Percentiles rank a stretch among this genome's conserved stretches.
phyloP scores from a whole-genome alignment of 1,140 invertebrate species.

The Ganaspis sp. region DNA sequence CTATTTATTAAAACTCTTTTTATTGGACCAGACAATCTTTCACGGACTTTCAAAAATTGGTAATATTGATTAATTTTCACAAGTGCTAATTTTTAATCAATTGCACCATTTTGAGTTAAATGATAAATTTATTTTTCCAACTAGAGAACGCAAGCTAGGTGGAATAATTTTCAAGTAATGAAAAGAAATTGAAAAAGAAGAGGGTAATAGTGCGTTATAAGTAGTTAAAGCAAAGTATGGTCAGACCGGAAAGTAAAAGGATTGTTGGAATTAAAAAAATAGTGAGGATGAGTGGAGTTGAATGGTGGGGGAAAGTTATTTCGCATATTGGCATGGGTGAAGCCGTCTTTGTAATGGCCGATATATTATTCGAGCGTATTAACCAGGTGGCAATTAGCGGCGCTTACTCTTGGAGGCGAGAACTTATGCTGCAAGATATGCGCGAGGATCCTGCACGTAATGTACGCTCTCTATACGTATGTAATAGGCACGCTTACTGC shows the following conservation, averaged over 20 bases:
- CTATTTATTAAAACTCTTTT: too few relatives aligned
- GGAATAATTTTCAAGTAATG: too few relatives aligned
- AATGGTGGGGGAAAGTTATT: not conserved
- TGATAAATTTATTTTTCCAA: too few relatives aligned
- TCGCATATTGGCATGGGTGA: conserved; percentile 1
- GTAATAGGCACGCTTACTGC: conserved; percentile 35
- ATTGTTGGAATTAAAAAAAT: not conserved
- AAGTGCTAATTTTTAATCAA: too few relatives aligned
- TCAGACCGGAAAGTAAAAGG: not conserved
- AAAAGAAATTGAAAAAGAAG: too few relatives aligned
- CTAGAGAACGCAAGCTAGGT: too few relatives aligned
- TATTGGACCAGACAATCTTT: too few relatives aligned
- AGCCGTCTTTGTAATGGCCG: conserved; percentile 30
- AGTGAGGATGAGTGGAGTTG: too few relatives aligned
- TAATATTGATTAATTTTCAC: too few relatives aligned
- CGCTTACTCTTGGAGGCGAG: conserved; percentile 24
- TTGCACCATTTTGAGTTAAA: too few relatives aligned
- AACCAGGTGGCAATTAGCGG: conserved; percentile 41
- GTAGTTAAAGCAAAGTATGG: not conserved
- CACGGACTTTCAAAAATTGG: too few relatives aligned
- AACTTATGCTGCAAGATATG: conserved; percentile 22
- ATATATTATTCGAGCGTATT: conserved; percentile 41
- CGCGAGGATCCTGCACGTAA: not conserved
- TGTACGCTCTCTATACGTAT: conserved; percentile 4
- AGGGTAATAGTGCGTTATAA: not conserved